Percentiles rank a stretch among this genome's conserved stretches.
Conservation (phyloP, 2,797 vertebrate species). For the Merluccius polli region DNA sequence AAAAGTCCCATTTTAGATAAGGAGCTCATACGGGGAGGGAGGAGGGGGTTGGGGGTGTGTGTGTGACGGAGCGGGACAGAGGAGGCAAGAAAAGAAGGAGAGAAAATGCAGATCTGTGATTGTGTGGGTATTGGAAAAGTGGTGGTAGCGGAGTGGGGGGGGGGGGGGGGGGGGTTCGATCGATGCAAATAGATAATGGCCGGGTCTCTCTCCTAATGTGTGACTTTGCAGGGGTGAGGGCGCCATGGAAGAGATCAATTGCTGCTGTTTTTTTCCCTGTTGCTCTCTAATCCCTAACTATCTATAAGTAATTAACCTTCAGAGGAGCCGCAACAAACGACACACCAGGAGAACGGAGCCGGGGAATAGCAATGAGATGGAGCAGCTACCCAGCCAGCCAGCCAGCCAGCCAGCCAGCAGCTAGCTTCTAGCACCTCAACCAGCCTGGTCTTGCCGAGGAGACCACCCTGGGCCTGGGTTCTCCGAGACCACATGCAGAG, state of each 20-base stretch:
- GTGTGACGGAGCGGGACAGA: constrained; percentile 34
- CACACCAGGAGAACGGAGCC: constrained; percentile 51
- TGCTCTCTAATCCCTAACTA: constrained; percentile 73
- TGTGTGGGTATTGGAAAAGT: not conserved
- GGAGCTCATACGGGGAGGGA: constrained; percentile 46
- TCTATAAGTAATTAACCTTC: constrained; percentile 77
- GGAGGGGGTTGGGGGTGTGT: constrained; percentile 4
- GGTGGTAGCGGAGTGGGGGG: not conserved
- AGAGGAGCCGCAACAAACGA: constrained; percentile 47
- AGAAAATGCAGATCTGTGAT: constrained; percentile 41
- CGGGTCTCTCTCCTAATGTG: constrained; percentile 56
- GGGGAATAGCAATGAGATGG: constrained; percentile 60
- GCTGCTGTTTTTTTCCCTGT: constrained; percentile 52
- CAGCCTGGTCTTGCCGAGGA: too few species aligned
- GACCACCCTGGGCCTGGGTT: not conserved
- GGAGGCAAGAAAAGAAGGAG: constrained; percentile 10
- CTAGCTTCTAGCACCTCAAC: too few species aligned
- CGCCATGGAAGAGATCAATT: constrained; percentile 68
- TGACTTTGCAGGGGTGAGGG: constrained; percentile 68
- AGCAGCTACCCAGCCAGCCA: not conserved
- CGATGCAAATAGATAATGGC: constrained; percentile 68
- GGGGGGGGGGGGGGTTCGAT: constrained; percentile 46
- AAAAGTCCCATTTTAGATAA: constrained; percentile 61
- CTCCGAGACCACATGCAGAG: not conserved
- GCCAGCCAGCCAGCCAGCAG: too few species aligned